Conservation (phyloP, 2,888 invertebrate genomes). For the Nemoura dubitans region DNA sequence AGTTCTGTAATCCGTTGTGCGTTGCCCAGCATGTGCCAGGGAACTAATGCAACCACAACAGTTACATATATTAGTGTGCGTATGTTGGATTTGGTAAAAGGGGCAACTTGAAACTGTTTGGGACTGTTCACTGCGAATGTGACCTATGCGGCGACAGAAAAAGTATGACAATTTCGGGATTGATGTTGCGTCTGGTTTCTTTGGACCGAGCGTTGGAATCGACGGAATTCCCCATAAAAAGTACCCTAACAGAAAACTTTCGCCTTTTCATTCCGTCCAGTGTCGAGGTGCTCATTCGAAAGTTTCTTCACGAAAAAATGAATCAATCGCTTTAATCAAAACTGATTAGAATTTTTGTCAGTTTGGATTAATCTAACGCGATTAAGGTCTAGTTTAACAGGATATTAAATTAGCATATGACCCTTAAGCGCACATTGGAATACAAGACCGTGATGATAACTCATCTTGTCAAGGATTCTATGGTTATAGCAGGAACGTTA, state of each 20-base stretch:
- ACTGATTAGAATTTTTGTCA: background rate
- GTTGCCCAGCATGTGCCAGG: no score
- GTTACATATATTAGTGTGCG: no score
- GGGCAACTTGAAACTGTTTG: no score
- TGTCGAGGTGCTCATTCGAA: background rate
- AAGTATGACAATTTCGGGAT: background rate
- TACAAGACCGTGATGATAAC: constrained; percentile 9
- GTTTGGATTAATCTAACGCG: background rate
- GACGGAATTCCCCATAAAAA: background rate
- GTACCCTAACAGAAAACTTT: background rate
- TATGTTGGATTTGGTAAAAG: no score
- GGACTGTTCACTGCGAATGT: no score
- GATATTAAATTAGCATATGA: constrained; percentile 41
- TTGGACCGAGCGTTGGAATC: background rate
- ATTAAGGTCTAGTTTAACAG: constrained; percentile 30
- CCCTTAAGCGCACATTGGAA: background rate
- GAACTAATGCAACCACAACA: no score
- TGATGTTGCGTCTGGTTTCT: background rate
- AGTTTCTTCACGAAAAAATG: background rate
- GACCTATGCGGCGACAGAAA: no score
- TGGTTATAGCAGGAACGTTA: background rate
- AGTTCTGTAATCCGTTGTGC: no score
- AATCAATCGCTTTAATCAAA: background rate
- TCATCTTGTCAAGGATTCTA: background rate
- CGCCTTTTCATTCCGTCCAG: background rate